Conservation (phyloP, 2,888 invertebrate species). For the Melinopterus prodromus region DNA sequence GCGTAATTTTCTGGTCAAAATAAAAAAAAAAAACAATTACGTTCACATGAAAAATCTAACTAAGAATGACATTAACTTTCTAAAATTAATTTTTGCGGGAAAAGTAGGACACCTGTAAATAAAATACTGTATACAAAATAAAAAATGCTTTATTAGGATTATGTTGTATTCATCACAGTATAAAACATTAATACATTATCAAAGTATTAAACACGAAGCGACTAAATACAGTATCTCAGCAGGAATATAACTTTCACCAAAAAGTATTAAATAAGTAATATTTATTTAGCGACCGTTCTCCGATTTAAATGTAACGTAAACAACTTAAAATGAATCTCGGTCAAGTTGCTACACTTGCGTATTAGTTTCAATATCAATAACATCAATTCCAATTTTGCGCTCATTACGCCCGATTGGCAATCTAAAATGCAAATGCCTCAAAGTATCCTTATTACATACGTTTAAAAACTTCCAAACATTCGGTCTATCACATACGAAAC, state of each 20-base stretch:
- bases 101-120: no score
- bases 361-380: constrained; percentile 4
- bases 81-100: no score
- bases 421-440: background rate
- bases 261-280: background rate
- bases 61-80: no score
- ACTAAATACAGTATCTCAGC: no score
- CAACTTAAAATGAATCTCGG: background rate
- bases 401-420: background rate
- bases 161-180: no score
- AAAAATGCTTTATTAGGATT: no score
- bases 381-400: background rate
- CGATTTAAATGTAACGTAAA: background rate
- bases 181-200: no score
- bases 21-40: no score
- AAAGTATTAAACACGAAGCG: no score
- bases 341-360: background rate
- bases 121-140: no score
- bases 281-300: background rate
- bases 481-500: background rate
- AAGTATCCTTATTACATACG: background rate
- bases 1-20: no score
- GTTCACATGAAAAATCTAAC: no score
- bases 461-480: background rate
- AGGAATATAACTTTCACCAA: background rate